phyloP scores from a whole-genome alignment of 2,113 vertebrate species.

The Sceloporus undulatus region DNA sequence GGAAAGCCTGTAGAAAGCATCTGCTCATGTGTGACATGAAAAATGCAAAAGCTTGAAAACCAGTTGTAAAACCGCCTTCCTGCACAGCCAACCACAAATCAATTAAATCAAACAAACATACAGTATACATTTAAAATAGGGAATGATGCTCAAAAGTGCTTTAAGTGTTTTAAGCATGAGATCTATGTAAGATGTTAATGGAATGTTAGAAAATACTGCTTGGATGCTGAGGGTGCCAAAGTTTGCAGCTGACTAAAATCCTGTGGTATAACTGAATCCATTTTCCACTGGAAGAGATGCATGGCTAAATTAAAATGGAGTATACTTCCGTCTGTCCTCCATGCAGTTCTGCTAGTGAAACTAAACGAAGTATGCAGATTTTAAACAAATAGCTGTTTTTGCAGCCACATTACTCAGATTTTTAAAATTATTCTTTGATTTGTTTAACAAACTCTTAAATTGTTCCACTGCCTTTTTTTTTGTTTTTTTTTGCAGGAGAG shows the following conservation, averaged over 20 bases:
- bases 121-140: background rate
- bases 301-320: constrained; percentile 18
- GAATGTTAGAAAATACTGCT: constrained; percentile 80
- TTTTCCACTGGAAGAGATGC: constrained; percentile 29
- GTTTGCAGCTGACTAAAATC: constrained; percentile 70
- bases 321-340: constrained; percentile 28
- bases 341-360: constrained; percentile 35
- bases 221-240: constrained; percentile 72
- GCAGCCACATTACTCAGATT: background rate
- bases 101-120: background rate
- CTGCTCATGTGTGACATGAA: background rate
- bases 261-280: constrained; percentile 64
- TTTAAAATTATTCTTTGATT: background rate
- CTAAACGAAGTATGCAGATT: constrained; percentile 1
- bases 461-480: constrained; percentile 41
- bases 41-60: background rate
- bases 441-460: constrained; percentile 8
- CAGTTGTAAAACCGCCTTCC: background rate
- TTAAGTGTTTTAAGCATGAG: background rate
- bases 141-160: background rate
- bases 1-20: background rate
- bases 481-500: constrained; percentile 60
- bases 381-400: constrained; percentile 27
- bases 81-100: background rate
- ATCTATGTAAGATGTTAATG: constrained; percentile 48